A percentile compares a stretch with the other conserved stretches of the same genome.
phyloP scores from a whole-genome alignment of 1,140 invertebrate species.

The Drosophila seguyi region DNA sequence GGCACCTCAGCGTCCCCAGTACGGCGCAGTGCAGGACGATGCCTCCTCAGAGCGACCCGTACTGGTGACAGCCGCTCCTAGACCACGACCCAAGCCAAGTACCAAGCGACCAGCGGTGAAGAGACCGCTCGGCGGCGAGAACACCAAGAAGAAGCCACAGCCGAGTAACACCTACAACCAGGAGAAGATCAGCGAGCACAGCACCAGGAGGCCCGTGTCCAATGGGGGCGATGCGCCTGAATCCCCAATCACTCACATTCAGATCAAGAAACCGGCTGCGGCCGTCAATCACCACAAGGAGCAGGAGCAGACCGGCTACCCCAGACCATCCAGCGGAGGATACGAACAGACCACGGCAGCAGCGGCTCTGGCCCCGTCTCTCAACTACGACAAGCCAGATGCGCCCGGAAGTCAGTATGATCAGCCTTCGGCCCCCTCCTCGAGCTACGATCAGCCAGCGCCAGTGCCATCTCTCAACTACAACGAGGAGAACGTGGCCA shows the following conservation, averaged over 20 bases:
- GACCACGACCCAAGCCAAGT: constrained; percentile 57
- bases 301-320: constrained; percentile 28
- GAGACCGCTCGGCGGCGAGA: constrained; percentile 33
- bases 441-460: constrained; percentile 48
- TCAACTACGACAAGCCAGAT: constrained; percentile 52
- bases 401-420: constrained; percentile 25
- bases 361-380: constrained; percentile 7
- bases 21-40: constrained; percentile 27
- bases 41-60: constrained; percentile 60
- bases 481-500: constrained; percentile 51
- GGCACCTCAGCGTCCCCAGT: constrained; percentile 57
- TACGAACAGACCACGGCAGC: constrained; percentile 32
- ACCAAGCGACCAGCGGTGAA: constrained; percentile 51
- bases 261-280: constrained; percentile 61
- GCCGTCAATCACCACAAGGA: constrained; percentile 34
- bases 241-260: constrained; percentile 58
- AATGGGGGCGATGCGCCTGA: constrained; percentile 30
- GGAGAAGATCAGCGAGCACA: constrained; percentile 16
- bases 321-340: constrained; percentile 12
- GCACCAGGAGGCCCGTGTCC: constrained; percentile 33
- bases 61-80: constrained; percentile 65
- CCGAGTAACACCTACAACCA: constrained; percentile 40
- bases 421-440: constrained; percentile 22
- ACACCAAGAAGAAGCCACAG: constrained; percentile 47
- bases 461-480: constrained; percentile 39